Conservation (phyloP, 2,113 vertebrate species). For the Pseudorasbora parva region DNA sequence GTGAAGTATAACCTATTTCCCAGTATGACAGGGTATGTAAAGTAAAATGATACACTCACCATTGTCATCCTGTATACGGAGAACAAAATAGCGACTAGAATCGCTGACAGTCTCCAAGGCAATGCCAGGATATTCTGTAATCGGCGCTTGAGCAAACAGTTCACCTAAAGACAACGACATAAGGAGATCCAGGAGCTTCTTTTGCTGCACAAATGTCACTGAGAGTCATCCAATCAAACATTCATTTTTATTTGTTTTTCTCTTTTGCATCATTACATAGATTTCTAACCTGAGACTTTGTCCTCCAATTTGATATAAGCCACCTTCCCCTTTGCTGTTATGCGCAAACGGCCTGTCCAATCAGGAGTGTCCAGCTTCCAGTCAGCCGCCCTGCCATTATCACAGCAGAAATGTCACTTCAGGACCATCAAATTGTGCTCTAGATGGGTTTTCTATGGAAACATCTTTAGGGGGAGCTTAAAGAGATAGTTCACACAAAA, state of each 20-base stretch:
- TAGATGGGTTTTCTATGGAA: no score
- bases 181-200: neutral
- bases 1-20: neutral
- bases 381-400: conserved; percentile 87
- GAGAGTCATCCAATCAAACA: neutral
- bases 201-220: neutral
- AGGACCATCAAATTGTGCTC: neutral
- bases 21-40: neutral
- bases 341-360: conserved; percentile 92
- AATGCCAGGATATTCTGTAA: conserved; percentile 84
- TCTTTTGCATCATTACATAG: no score
- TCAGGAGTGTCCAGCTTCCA: conserved; percentile 97
- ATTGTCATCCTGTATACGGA: conserved; percentile 88
- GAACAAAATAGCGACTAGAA: conserved; percentile 87
- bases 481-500: no score
- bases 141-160: conserved; percentile 87
- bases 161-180: conserved; percentile 71
- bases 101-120: conserved; percentile 86
- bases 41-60: conserved; percentile 69
- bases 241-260: neutral
- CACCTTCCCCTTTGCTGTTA: conserved; percentile 92
- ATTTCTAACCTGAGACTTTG: conserved; percentile 86
- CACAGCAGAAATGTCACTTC: conserved; percentile 21
- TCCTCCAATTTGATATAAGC: conserved; percentile 95
- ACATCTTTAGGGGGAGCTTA: no score